These are phyloP conservation scores for Sesamia inferens DNA, from an alignment of 2,888 invertebrate species.

Conservation along the genomic window DNA sequence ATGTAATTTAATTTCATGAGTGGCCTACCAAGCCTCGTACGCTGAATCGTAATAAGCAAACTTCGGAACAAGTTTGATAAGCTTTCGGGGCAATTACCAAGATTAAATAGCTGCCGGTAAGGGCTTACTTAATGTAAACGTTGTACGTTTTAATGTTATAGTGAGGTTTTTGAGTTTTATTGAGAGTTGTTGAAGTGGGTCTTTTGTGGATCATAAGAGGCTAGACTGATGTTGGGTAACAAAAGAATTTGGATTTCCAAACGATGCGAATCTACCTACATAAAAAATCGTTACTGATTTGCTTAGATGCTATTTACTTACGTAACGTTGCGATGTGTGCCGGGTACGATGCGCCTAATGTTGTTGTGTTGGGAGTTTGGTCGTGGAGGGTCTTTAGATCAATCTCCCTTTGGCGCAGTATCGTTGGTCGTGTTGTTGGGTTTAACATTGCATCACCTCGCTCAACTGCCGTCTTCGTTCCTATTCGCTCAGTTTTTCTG, in stretches of 20 bases:
- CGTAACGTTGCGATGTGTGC: too few species aligned
- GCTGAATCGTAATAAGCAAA: slow-evolving; percentile 82
- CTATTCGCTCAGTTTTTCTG: too few species aligned
- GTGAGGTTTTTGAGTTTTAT: slow-evolving; percentile 52
- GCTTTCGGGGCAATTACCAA: slow-evolving; percentile 80
- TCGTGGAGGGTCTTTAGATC: too few species aligned
- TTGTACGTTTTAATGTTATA: slow-evolving; percentile 58
- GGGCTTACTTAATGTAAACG: slow-evolving; percentile 66
- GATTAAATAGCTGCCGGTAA: slow-evolving; percentile 74
- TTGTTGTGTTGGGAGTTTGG: too few species aligned
- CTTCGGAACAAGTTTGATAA: slow-evolving; percentile 83
- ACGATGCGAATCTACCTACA: neutral
- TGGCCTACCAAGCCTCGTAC: slow-evolving; percentile 77
- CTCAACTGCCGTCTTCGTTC: too few species aligned
- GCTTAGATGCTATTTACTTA: too few species aligned
- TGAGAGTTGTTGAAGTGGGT: slow-evolving; percentile 27
- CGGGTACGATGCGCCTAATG: too few species aligned
- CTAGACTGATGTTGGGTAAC: neutral
- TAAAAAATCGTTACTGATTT: neutral
- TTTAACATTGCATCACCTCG: too few species aligned
- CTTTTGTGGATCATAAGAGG: slow-evolving; percentile 4
- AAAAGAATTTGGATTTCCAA: neutral
- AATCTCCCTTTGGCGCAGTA: too few species aligned
- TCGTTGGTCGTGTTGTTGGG: too few species aligned
- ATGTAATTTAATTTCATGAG: slow-evolving; percentile 86